phyloP scores from a whole-genome alignment of 2,888 invertebrate genomes.

The Cinara cedri region DNA sequence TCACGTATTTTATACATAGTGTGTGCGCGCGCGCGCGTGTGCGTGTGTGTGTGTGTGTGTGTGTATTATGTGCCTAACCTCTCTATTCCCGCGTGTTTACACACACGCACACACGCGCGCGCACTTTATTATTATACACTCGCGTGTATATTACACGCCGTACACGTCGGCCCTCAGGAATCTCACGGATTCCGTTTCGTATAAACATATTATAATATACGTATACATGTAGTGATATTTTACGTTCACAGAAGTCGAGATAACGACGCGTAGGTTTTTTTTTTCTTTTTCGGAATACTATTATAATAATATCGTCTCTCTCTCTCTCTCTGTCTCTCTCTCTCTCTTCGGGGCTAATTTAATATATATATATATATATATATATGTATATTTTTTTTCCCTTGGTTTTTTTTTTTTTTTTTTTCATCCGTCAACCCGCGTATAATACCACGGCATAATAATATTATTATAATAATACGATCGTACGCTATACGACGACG shows the following conservation, averaged over 20 bases:
- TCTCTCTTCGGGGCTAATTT: constrained; percentile 38
- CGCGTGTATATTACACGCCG: neutral
- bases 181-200: constrained; percentile 45
- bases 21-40: neutral
- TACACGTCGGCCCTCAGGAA: constrained; percentile 11
- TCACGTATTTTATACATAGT: constrained; percentile 17
- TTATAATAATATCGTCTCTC: too few relatives aligned
- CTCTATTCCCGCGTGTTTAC: neutral
- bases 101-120: neutral
- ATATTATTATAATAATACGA: too few relatives aligned
- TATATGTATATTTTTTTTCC: neutral
- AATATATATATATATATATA: constrained; percentile 15
- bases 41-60: neutral
- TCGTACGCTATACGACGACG: too few relatives aligned
- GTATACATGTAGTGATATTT: too few relatives aligned
- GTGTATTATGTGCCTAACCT: neutral
- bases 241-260: constrained; percentile 50
- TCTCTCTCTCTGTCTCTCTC: too few relatives aligned
- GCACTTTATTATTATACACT: too few relatives aligned
- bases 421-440: constrained; percentile 3
- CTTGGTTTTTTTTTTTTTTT: neutral
- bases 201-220: too few relatives aligned
- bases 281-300: constrained; percentile 35
- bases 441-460: too few relatives aligned
- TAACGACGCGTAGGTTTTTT: constrained; percentile 50